A percentile compares a stretch with the other conserved stretches of the same genome.
phyloP scores from a whole-genome alignment of 2,113 vertebrate species.

The Indri indri region DNA sequence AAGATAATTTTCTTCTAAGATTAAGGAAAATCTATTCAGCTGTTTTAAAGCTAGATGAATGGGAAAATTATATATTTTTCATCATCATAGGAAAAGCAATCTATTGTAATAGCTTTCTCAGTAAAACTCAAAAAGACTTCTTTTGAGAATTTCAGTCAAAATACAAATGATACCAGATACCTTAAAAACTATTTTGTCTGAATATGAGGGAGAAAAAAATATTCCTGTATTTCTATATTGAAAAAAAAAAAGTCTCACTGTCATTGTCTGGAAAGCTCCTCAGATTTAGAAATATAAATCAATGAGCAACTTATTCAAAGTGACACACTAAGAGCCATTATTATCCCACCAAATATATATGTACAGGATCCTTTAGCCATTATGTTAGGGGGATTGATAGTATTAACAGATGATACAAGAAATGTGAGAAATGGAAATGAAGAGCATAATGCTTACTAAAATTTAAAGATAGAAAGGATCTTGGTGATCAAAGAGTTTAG shows the following conservation, averaged over 20 bases:
- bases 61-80: neutral
- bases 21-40: slow-evolving; percentile 38
- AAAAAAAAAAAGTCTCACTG: neutral
- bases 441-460: neutral
- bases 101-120: slow-evolving; percentile 11
- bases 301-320: neutral
- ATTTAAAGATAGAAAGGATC: neutral
- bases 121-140: neutral
- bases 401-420: neutral
- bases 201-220: neutral
- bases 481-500: neutral
- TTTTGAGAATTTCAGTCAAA: neutral
- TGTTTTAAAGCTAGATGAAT: slow-evolving; percentile 32
- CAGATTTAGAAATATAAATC: neutral
- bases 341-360: neutral
- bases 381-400: neutral
- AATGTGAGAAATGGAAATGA: neutral
- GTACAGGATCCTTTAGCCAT: neutral
- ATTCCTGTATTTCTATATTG: neutral
- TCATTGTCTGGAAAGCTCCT: neutral
- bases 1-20: slow-evolving; percentile 36
- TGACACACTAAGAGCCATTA: neutral
- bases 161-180: neutral
- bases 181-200: neutral
- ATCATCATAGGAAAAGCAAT: neutral